Conservation (phyloP, 2,797 vertebrate species). For the Sarcoramphus papa region DNA sequence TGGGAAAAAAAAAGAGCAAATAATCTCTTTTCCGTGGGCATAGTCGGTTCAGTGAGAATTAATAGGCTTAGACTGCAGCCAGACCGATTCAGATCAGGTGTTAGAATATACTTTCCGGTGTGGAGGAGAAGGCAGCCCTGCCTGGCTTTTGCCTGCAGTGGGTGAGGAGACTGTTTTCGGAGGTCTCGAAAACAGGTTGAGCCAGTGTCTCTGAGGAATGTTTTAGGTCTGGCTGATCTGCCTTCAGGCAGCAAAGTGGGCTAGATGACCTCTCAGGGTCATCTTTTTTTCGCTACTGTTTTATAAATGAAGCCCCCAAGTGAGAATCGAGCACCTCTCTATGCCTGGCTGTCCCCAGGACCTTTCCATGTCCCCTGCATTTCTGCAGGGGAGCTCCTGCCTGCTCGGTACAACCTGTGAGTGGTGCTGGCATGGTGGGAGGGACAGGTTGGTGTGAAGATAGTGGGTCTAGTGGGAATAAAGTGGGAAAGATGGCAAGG, state of each 20-base stretch:
- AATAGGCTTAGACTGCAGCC: neutral
- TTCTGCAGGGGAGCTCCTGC: neutral
- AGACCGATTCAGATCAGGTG: neutral
- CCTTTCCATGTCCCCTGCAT: accelerated
- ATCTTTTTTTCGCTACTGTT: neutral
- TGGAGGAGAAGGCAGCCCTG: neutral
- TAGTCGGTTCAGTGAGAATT: neutral
- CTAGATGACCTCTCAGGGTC: neutral
- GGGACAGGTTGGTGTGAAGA: neutral
- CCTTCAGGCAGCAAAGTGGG: neutral
- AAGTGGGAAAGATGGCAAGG: neutral
- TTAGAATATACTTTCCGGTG: neutral
- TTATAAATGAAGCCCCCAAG: neutral
- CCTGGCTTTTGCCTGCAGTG: neutral
- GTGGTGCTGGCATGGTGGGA: neutral
- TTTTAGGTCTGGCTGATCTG: slow-evolving; percentile 36
- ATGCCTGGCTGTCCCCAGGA: neutral
- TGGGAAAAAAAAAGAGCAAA: too few relatives aligned
- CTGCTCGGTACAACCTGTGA: neutral
- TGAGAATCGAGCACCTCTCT: neutral
- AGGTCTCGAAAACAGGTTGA: slow-evolving; percentile 33
- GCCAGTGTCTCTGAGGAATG: slow-evolving; percentile 29
- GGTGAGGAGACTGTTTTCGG: neutral
- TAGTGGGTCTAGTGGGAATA: neutral
- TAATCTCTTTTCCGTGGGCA: neutral